A percentile compares a stretch with the other conserved stretches of the same genome.
phyloP scores from a whole-genome alignment of 37 sponge, comb jelly and placozoan genomes.

The Corticium candelabrum region DNA sequence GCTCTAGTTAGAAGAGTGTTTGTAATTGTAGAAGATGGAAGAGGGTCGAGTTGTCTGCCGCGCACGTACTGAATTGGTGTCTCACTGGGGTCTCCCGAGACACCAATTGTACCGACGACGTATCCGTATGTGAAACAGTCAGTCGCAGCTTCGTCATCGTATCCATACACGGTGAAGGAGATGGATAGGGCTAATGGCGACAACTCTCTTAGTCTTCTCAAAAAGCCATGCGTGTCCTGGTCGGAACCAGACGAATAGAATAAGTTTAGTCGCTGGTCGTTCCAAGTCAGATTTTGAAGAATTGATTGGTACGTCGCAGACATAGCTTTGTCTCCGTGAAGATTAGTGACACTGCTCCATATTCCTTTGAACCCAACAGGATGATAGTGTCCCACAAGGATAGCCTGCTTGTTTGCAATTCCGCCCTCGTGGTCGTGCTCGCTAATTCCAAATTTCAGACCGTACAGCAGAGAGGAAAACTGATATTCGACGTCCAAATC shows the following conservation, averaged over 20 bases:
- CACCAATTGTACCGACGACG: slow-evolving; percentile 19
- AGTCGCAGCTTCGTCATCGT: too few relatives aligned
- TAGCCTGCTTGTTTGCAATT: neutral
- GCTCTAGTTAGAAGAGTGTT: neutral
- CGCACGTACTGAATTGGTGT: neutral
- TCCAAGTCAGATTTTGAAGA: neutral
- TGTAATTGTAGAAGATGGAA: neutral
- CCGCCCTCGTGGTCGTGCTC: too few relatives aligned
- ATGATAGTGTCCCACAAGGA: neutral
- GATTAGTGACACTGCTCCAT: slow-evolving; percentile 2
- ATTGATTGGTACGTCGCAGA: neutral
- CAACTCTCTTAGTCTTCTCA: too few relatives aligned
- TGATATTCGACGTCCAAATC: neutral
- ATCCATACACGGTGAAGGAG: too few relatives aligned
- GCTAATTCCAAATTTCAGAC: neutral
- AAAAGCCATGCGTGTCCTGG: too few relatives aligned
- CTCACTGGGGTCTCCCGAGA: neutral
- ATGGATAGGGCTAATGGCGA: too few relatives aligned
- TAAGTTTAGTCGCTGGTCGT: too few relatives aligned
- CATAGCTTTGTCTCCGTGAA: neutral
- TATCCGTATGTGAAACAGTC: slow-evolving; percentile 16
- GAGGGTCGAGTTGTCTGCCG: neutral
- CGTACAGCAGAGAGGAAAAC: neutral
- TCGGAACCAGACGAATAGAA: too few relatives aligned
- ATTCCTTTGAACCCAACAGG: neutral